Evolutionary conservation across 1,140 invertebrate genomes (phyloP), one percentile per base, ranked within the genome.

Genomic region (Ridgeia piscesae): DNA sequence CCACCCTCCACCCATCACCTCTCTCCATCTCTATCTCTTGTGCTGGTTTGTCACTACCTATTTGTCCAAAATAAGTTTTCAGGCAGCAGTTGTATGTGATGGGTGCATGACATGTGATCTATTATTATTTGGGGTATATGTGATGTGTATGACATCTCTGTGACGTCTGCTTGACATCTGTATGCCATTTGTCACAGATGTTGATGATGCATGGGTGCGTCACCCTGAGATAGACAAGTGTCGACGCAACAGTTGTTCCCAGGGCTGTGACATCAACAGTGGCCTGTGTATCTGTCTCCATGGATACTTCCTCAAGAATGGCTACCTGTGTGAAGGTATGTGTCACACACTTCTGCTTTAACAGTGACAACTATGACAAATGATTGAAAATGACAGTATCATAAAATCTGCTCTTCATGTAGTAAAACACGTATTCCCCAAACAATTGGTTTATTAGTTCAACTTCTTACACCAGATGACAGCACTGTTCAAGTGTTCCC

Each of bases 251-350:
- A 42, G 50, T 48, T 92, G 92, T 90, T 34, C 88, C 0, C 92
- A 93, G 77, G 50, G 42, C n/a, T 93, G 92, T 89, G 92, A 93
- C 42, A 33, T 91, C 34, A 77, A 92, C 58, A 93, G 34, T 50
- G 92, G 92, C 14, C 17, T 21, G 6, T 93, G 92, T 58, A 89
- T 93, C n/a, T 93, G 92, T 58, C 48, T 34, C n/a, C 35, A 88
- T n/a, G 92, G 92, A 21, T 93, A 93, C 91, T 42, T 50, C 58
- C 91, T 93, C 33, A 42, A 92, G 34, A 91, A 91, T 14, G 91
- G 89, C 77, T 48, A 89, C 91, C 89, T 92, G n/a, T 93, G 92
- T 58, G 92, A 90, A 89, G 92, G 92, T 93, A 77, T 2, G 11
- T 8, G 8, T 77, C 58, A 77, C 58, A 77, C 8, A 50, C 0